phyloP scores from a whole-genome alignment of 2,113 vertebrate species.

The zebrafish (Danio rerio) region GRCz12tu NC_133176.1:20560001-20560500 shows the following conservation, averaged over 20 bases:
- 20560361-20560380: too few species aligned
- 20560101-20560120: neutral
- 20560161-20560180: neutral
- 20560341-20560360: neutral
- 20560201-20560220: neutral
- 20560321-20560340: neutral
- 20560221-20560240: neutral
- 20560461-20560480: too few species aligned
- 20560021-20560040: slow-evolving; percentile 4
- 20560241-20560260: neutral
- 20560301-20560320: neutral
- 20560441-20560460: too few species aligned
- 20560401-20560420: too few species aligned
- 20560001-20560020: slow-evolving; percentile 27
- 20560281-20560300: neutral
- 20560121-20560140: neutral
- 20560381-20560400: too few species aligned
- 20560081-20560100: neutral
- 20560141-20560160: neutral
- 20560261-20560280: neutral
- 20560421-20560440: too few species aligned
- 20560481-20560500: too few species aligned
- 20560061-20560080: neutral
- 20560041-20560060: slow-evolving; percentile 47
- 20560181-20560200: neutral